Conservation (phyloP, 2,113 vertebrate species). For the Ptychochromis oligacanthus region DNA sequence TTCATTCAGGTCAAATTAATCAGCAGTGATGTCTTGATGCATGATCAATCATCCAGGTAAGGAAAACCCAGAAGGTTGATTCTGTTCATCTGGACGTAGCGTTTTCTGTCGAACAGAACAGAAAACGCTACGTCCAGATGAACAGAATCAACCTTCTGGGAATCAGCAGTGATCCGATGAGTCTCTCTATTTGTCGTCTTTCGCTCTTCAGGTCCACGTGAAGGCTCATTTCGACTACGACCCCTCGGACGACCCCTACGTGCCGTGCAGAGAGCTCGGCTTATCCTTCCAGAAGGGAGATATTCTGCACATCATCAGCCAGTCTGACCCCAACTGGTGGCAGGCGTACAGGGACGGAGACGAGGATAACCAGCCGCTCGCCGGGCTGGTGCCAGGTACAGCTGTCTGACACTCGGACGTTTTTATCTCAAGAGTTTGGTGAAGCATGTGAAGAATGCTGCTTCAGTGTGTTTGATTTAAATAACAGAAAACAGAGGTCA, state of each 20-base stretch:
- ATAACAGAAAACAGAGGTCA: neutral
- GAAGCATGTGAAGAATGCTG: neutral
- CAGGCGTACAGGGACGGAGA: slow-evolving; percentile 98
- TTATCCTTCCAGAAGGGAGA: slow-evolving; percentile 98
- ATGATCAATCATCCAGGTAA: too few relatives aligned
- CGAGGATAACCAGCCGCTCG: slow-evolving; percentile 96
- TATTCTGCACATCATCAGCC: slow-evolving; percentile 98
- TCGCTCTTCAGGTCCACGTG: slow-evolving; percentile 86
- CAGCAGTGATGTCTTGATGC: too few relatives aligned
- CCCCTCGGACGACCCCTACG: slow-evolving; percentile 97
- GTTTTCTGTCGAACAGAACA: too few relatives aligned
- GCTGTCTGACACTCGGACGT: neutral
- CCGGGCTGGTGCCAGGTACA: slow-evolving; percentile 95
- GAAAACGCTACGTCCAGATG: too few relatives aligned
- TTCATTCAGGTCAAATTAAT: neutral
- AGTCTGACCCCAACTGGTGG: slow-evolving; percentile 99
- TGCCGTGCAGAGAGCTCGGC: slow-evolving; percentile 95
- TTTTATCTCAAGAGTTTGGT: neutral
- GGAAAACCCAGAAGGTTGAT: too few relatives aligned
- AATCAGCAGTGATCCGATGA: too few relatives aligned
- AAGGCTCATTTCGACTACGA: slow-evolving; percentile 99
- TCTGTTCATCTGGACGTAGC: too few relatives aligned
- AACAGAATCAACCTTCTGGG: too few relatives aligned
- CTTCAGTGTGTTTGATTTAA: neutral
- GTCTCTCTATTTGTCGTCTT: neutral